Evolutionary conservation across 2,797 vertebrate genomes (phyloP).

Genomic region (Dicrostonyx torquatus): DNA sequence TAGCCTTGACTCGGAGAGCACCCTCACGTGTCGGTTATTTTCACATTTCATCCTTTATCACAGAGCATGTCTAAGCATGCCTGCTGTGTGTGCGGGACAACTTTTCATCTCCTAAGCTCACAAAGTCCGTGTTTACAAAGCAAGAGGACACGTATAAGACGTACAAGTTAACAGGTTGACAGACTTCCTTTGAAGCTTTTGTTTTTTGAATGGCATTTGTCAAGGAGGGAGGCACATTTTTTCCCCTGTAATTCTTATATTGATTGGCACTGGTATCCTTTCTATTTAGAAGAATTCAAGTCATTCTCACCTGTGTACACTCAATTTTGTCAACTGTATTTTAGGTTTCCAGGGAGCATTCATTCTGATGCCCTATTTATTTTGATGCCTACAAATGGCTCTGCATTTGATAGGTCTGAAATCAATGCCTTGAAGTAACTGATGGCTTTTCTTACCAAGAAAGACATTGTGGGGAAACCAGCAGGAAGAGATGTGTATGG

Average conservation of each 20-base stretch:
- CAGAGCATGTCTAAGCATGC: slow-evolving; percentile 15
- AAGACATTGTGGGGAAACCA: not conserved
- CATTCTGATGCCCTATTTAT: slow-evolving; percentile 60
- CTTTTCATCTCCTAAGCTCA: slow-evolving; percentile 15
- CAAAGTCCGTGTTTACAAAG: slow-evolving; percentile 42
- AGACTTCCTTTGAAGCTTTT: slow-evolving; percentile 34
- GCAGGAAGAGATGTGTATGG: not conserved
- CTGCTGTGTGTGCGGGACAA: not conserved
- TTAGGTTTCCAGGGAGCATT: slow-evolving; percentile 39
- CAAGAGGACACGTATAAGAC: slow-evolving; percentile 8
- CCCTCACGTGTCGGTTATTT: slow-evolving; percentile 53
- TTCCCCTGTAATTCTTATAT: slow-evolving; percentile 44
- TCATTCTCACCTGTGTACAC: slow-evolving; percentile 54
- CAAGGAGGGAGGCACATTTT: not conserved
- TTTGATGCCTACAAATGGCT: slow-evolving; percentile 49
- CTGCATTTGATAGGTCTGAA: slow-evolving; percentile 17
- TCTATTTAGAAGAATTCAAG: slow-evolving; percentile 32
- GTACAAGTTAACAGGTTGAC: slow-evolving; percentile 19
- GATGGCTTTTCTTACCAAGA: slow-evolving; percentile 50
- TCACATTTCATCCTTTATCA: slow-evolving; percentile 55
- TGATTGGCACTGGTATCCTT: slow-evolving; percentile 41
- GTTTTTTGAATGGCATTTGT: slow-evolving; percentile 1
- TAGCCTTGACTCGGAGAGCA: not conserved
- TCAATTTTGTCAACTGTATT: slow-evolving; percentile 51
- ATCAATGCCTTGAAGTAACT: slow-evolving; percentile 34